Evolutionary conservation across 2,113 vertebrate genomes (phyloP).

Genomic region (Pongo abelii): DNA sequence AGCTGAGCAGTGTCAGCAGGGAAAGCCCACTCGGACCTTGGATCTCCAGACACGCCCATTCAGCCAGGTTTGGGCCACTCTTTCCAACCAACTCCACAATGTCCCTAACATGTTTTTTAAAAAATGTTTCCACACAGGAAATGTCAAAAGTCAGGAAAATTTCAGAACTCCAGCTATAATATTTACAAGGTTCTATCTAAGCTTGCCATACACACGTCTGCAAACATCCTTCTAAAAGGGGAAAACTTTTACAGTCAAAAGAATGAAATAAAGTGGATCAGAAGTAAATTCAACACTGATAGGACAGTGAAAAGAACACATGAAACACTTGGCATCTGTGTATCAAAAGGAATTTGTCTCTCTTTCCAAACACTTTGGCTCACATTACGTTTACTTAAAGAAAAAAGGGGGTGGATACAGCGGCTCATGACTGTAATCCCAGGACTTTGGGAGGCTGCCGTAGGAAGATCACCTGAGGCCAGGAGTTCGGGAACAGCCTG

Average conservation of each 20-base stretch:
- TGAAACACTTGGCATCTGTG: not conserved
- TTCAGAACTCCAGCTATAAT: not conserved
- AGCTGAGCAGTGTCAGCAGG: not conserved
- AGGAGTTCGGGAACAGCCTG: too few species aligned
- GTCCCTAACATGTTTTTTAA: not conserved
- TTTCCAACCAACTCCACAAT: not conserved
- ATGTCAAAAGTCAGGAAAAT: not conserved
- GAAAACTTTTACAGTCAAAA: not conserved
- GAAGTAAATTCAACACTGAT: not conserved
- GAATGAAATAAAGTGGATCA: not conserved
- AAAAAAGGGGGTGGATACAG: not conserved
- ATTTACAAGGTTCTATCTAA: not conserved
- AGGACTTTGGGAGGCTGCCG: too few species aligned
- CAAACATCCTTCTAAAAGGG: not conserved
- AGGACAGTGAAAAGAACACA: not conserved
- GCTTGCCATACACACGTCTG: not conserved
- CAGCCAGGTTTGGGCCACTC: not conserved
- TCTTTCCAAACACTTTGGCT: not conserved
- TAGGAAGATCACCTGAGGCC: too few species aligned
- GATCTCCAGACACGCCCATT: not conserved
- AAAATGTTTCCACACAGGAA: not conserved
- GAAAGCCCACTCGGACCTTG: not conserved
- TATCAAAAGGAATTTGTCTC: not conserved
- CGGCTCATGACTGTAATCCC: too few species aligned
- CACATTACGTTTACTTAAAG: not conserved